These are phyloP conservation scores for Sesamia inferens DNA, from an alignment of 2,888 invertebrate species.

Conservation along the genomic window DNA sequence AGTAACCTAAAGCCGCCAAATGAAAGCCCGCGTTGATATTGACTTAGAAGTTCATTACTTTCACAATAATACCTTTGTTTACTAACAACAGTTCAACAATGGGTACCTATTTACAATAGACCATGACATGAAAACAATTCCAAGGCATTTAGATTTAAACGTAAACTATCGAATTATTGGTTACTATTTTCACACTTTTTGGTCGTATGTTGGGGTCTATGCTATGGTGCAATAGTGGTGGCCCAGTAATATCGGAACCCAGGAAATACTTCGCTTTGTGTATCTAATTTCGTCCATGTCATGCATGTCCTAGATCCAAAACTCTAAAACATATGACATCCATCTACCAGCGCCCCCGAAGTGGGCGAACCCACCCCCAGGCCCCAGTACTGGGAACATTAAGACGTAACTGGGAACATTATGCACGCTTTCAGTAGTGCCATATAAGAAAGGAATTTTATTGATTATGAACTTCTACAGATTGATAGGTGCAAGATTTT, in stretches of 20 bases:
- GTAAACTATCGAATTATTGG: conserved; percentile 20
- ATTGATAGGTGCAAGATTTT: too few species aligned
- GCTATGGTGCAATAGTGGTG: background rate
- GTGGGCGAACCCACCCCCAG: too few species aligned
- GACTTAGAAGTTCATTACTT: conserved; percentile 41
- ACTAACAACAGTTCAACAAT: conserved; percentile 54
- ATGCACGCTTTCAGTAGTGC: background rate
- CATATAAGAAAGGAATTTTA: background rate
- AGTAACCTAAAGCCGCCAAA: background rate
- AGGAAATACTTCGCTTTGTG: background rate
- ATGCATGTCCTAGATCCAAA: background rate
- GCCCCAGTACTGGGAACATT: background rate
- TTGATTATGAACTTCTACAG: background rate
- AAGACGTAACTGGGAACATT: too few species aligned
- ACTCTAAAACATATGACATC: background rate
- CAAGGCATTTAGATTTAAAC: conserved; percentile 23
- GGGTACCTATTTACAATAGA: conserved; percentile 45
- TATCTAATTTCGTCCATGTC: background rate
- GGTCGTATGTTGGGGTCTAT: background rate
- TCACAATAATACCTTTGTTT: conserved; percentile 52
- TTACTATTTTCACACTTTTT: conserved; percentile 12
- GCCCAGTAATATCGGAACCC: background rate
- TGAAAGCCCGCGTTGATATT: conserved; percentile 43
- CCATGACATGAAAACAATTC: conserved; percentile 52
- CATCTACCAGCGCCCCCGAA: too few species aligned